Base-by-base conservation (phyloP, 2,113 vertebrate species). In the Lipophrys pholis region DNA sequence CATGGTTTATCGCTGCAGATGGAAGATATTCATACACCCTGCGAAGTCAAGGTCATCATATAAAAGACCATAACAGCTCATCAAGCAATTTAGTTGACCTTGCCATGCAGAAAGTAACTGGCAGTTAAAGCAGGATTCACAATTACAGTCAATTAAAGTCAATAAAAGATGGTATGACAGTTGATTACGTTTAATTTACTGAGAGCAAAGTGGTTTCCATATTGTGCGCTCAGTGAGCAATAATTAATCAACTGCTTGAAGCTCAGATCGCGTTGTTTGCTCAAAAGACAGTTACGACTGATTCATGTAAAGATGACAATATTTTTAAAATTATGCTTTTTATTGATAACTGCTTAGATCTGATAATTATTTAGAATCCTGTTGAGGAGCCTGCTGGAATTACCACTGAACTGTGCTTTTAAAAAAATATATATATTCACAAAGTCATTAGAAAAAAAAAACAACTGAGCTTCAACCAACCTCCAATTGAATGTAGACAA, bases 121-220 rank as follows among this genome's bases (percentile, higher is more conserved):
- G 82, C 84, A 85, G 69, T 90, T 90, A 89, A 45, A 82, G 86
- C 87, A 80, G 76, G 76, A 83, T 84, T 73, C 72, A 58, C 78
- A 86, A 91, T 92, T 90, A 90, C 54, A 83, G 73, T 85, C 85
- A 91, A 90, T 89, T 91, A 87, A 87, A 87, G 85, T 88, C 88
- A 91, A 91, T 89, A 85, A 89, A 83, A 86, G 67, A 83, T 85
- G 81, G 87, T 88, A 72, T 78, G 84, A 88, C 84, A 89, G 89
- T 81, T 87, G 83, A 92, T 90, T 90, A 80, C 69, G 69, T 87
- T 87, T 86, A 81, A 90, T 91, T 91, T 81, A 86, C 76, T 58
- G 59, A 67, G 82, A 77, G 86, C 64, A 86, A 81, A 86, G 83
- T 72, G 78, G 66, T 85, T 87, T 84, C 69, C 35, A 16, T 56